Evolutionary conservation across 2,888 invertebrate species (phyloP).

Genomic region (Papilio gigon): DNA sequence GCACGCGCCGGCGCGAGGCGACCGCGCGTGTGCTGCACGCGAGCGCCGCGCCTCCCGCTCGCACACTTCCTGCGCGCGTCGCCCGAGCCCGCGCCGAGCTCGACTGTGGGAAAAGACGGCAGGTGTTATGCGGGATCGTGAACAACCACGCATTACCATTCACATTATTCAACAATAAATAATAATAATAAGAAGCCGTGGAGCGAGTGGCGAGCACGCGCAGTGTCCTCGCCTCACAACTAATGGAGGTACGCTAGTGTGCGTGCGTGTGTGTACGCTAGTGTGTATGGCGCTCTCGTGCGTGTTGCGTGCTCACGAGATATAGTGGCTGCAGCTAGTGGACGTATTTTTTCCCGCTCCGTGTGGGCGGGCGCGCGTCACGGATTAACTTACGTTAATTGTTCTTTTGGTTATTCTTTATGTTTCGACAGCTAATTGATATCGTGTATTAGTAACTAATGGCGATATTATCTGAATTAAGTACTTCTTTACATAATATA

Average conservation of each 20-base stretch:
- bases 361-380: constrained; percentile 79
- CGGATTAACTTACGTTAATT: constrained; percentile 75
- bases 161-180: constrained; percentile 83
- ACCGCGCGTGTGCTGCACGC: constrained; percentile 73
- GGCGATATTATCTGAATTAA: constrained; percentile 40
- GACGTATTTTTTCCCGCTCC: constrained; percentile 63
- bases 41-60: constrained; percentile 64
- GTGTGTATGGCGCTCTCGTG: constrained; percentile 49
- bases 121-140: constrained; percentile 84
- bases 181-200: constrained; percentile 82
- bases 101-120: constrained; percentile 84
- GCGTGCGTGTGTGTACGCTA: constrained; percentile 62
- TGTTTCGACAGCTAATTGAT: constrained; percentile 57
- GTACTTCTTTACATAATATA: constrained; percentile 27
- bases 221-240: constrained; percentile 70
- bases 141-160: constrained; percentile 83
- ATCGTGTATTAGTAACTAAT: constrained; percentile 49
- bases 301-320: constrained; percentile 50
- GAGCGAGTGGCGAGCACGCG: constrained; percentile 82
- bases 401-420: constrained; percentile 67
- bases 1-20: constrained; percentile 52
- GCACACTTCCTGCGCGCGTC: constrained; percentile 73
- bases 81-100: constrained; percentile 65
- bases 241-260: constrained; percentile 66
- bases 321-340: constrained; percentile 55